A percentile compares a stretch with the other conserved stretches of the same genome.
phyloP scores from a whole-genome alignment of 1,140 invertebrate species.

The Papilio polytes region DNA sequence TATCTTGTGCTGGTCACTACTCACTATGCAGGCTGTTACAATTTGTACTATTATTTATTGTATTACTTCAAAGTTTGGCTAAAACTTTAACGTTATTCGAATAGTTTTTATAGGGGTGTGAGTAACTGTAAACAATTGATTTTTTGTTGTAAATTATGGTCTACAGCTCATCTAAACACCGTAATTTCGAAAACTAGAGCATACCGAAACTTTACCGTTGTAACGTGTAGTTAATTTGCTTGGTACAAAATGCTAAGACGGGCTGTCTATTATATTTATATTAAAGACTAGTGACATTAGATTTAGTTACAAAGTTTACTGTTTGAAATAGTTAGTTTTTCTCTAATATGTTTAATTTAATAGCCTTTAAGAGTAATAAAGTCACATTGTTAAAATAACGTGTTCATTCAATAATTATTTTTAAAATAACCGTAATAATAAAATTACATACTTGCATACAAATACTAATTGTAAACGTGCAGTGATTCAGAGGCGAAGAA shows the following conservation, averaged over 20 bases:
- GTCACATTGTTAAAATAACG: constrained; percentile 2
- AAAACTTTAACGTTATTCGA: not conserved
- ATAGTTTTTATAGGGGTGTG: too few species aligned
- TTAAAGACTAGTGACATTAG: not conserved
- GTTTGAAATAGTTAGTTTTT: not conserved
- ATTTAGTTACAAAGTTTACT: not conserved
- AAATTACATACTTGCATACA: constrained; percentile 24
- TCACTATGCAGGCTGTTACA: not conserved
- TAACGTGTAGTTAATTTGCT: not conserved
- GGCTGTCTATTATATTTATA: too few species aligned
- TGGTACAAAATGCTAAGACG: too few species aligned
- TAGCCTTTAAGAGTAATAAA: not conserved
- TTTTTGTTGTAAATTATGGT: not conserved
- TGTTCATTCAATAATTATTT: constrained; percentile 21
- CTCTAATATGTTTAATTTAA: not conserved
- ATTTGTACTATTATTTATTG: too few species aligned
- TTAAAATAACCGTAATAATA: constrained; percentile 10
- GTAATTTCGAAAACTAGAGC: not conserved
- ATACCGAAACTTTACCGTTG: constrained; percentile 1
- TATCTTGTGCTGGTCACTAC: not conserved
- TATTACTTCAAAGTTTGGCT: not conserved
- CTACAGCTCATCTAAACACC: not conserved
- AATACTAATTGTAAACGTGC: constrained; percentile 16
- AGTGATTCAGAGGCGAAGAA: constrained; percentile 26
- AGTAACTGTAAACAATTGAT: too few species aligned